Percentiles rank a stretch among this genome's conserved stretches.
These are phyloP conservation scores for Chloroceryle aenea DNA, from an alignment of 2,113 vertebrate species.

Conservation along the genomic window DNA sequence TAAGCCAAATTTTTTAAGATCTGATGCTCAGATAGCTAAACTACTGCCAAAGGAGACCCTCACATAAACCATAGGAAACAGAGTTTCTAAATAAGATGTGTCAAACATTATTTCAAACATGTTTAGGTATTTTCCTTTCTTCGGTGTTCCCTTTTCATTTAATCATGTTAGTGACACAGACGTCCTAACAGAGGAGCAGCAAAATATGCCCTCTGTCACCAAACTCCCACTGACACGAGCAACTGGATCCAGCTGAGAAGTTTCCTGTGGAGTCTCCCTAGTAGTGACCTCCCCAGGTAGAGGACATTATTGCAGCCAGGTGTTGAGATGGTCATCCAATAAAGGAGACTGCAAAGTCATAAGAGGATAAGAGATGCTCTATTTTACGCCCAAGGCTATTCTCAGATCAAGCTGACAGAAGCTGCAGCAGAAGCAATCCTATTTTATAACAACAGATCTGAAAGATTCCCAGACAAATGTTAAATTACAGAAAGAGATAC, in stretches of 20 bases:
- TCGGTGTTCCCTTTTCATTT: background rate
- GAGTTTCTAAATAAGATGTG: background rate
- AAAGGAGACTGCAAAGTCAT: background rate
- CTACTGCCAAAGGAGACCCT: background rate
- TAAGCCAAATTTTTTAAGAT: background rate
- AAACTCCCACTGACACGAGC: background rate
- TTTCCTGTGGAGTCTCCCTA: background rate
- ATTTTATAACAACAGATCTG: background rate
- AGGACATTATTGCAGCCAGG: background rate
- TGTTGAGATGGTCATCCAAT: conserved; percentile 20
- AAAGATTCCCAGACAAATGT: background rate
- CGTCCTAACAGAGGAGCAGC: background rate
- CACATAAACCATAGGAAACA: background rate
- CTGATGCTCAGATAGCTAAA: background rate
- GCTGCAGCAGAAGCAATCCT: conserved; percentile 29
- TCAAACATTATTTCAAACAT: background rate
- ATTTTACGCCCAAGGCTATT: conserved; percentile 2
- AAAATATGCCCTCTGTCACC: background rate
- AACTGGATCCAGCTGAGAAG: background rate
- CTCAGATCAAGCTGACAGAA: conserved; percentile 20
- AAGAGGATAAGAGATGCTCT: conserved; percentile 25
- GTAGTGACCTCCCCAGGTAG: background rate
- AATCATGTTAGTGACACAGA: background rate
- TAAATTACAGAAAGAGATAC: background rate
- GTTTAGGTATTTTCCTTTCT: background rate